Base-by-base conservation (phyloP, 2,113 vertebrate genomes). In the Lophotis ruficrista region DNA sequence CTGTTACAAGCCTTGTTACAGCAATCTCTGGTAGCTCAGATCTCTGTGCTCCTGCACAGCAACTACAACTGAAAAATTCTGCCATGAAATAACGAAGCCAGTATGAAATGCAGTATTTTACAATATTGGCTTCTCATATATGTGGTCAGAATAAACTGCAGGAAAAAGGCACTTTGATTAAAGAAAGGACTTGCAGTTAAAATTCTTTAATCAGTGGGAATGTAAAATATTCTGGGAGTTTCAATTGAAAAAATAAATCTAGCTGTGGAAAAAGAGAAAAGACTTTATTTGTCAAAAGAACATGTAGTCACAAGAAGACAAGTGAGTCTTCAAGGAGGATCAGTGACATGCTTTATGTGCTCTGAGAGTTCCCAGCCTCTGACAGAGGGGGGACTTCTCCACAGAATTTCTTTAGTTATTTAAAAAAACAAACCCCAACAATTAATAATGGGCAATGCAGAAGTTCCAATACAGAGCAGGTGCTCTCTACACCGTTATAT, bases 401-500 rank as follows among this genome's bases (percentile, higher is more conserved):
- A 24, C 22, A 37, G 54, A 72, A 62, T 72, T 87, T 76, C 17
- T 84, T 71, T 16, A 18, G 10, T 23, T 27, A 50, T 90, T 66
- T 62, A 9, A 54, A 94, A 94, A 85, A 90, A 51, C 41, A 43
- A 43, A 43, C 41, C 41, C 41, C 41, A 43, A 15, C 43, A 48
- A 12, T 68, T 35, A 57, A 50, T 71, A 57, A 15, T 7, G 25
- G 76, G 33, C 45, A 62, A 12, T 60, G 58, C 37, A 85, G 41
- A 72, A 70, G n/a, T 77, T 73, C n/a, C 38, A 70, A 6, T 6
- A 10, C 2, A 24, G 75, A 83, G 27, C 62, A 57, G 12, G 14
- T 54, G 21, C 45, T 78, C 78, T 54, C 18, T 15, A 7, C n/a
- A 50, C 14, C 1, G 0, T n/a, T 57, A 2, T 4, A 41, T 4